Evolutionary conservation across 2,797 vertebrate genomes (phyloP).

Genomic region (Graptemys geographica): DNA sequence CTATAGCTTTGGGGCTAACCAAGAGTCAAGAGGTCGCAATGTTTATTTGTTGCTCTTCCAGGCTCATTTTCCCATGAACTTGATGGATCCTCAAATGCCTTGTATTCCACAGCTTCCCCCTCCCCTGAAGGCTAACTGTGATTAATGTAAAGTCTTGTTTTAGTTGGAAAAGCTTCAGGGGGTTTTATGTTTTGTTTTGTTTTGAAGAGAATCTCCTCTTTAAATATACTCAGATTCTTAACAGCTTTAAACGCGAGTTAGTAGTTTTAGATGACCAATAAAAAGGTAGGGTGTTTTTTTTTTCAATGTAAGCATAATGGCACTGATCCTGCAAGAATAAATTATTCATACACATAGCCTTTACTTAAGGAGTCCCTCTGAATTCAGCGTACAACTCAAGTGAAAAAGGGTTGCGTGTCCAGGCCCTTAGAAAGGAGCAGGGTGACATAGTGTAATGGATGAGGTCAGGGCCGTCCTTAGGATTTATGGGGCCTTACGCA

Average conservation of each 20-base stretch:
- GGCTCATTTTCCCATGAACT: slow-evolving; percentile 78
- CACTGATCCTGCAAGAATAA: slow-evolving; percentile 5
- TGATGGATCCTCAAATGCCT: slow-evolving; percentile 67
- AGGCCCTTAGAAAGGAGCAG: not conserved
- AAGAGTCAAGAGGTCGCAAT: slow-evolving; percentile 67
- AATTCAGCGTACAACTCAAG: not conserved
- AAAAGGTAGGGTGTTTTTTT: not conserved
- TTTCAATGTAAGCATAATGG: slow-evolving; percentile 7
- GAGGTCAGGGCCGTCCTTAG: not conserved
- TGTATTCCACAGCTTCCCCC: not conserved
- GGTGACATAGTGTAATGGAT: not conserved
- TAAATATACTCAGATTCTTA: slow-evolving; percentile 33
- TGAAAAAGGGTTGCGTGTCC: not conserved
- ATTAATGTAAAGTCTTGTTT: slow-evolving; percentile 59
- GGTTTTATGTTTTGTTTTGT: not conserved
- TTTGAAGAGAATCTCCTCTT: not conserved
- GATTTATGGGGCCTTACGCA: too few relatives aligned
- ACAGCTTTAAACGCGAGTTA: slow-evolving; percentile 25
- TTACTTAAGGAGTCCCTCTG: not conserved
- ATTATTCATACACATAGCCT: not conserved
- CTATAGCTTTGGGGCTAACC: slow-evolving; percentile 63
- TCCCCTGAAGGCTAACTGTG: slow-evolving; percentile 31
- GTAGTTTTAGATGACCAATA: slow-evolving; percentile 14
- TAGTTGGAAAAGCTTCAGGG: slow-evolving; percentile 40
- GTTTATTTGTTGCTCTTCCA: slow-evolving; percentile 75